Percentiles rank a stretch among this genome's conserved stretches.
Conservation (phyloP, 2,888 invertebrate species). For the Pherbina coryleti region DNA sequence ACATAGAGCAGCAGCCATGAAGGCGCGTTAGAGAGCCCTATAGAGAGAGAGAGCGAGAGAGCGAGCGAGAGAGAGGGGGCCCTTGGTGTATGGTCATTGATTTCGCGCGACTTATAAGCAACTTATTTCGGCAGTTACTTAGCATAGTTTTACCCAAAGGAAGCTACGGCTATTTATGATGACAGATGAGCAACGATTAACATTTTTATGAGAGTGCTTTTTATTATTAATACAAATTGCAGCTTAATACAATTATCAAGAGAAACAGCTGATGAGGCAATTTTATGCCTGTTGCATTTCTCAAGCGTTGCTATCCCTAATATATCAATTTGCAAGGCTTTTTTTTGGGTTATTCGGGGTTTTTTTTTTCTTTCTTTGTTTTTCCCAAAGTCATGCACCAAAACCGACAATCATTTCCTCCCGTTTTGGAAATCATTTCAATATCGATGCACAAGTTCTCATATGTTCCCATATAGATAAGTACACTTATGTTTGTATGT, state of each 20-base stretch:
- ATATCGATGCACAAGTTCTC: not conserved
- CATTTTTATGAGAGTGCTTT: not conserved
- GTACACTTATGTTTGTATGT: no score
- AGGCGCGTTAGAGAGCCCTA: no score
- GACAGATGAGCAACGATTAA: not conserved
- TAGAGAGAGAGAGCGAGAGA: no score
- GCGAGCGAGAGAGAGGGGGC: not conserved
- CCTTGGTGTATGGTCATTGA: not conserved
- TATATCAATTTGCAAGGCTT: constrained; percentile 1
- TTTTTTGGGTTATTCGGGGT: no score
- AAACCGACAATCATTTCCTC: constrained; percentile 15
- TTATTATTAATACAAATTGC: constrained; percentile 14
- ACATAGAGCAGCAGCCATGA: not conserved
- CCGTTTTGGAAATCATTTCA: not conserved
- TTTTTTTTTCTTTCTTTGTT: not conserved
- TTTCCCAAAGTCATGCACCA: constrained; percentile 20
- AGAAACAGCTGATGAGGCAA: not conserved
- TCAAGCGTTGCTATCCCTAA: not conserved
- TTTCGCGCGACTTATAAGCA: not conserved
- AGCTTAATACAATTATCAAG: constrained; percentile 15
- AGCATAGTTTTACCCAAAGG: no score
- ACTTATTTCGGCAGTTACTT: not conserved
- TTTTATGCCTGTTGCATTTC: not conserved
- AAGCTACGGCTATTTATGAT: not conserved
- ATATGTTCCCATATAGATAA: not conserved